Percentiles rank a stretch among this genome's conserved stretches.
phyloP scores from a whole-genome alignment of 2,113 vertebrate species.

The Etheostoma spectabile region DNA sequence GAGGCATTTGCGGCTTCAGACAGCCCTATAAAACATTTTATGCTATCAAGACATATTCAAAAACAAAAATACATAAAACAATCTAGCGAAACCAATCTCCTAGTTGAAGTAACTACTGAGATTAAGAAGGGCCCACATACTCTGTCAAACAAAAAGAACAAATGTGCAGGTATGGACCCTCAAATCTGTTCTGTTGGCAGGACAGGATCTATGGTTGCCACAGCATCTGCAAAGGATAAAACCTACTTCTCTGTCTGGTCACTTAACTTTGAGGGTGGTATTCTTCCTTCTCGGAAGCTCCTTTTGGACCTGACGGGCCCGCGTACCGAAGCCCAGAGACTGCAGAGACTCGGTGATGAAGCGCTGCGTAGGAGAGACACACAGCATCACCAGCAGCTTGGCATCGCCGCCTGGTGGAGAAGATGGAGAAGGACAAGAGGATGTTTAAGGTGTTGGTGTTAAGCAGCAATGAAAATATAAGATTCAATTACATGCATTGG shows the following conservation, averaged over 20 bases:
- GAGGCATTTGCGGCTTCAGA: neutral
- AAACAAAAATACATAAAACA: neutral
- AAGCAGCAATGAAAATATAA: neutral
- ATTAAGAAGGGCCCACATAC: neutral
- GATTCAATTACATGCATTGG: neutral
- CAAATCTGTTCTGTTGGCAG: neutral
- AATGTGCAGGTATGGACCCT: neutral
- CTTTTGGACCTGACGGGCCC: slow-evolving; percentile 85
- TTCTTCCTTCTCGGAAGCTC: slow-evolving; percentile 77
- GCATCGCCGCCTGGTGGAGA: slow-evolving; percentile 87
- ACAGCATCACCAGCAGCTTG: slow-evolving; percentile 88
- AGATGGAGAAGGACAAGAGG: neutral
- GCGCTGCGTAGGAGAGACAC: slow-evolving; percentile 86
- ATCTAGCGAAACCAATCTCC: neutral
- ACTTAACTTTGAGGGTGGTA: slow-evolving; percentile 69
- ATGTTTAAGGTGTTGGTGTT: neutral
- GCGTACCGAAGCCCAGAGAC: slow-evolving; percentile 85
- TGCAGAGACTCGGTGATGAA: slow-evolving; percentile 88
- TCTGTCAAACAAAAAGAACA: neutral
- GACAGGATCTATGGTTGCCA: neutral
- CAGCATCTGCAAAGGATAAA: neutral
- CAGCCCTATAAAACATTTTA: neutral
- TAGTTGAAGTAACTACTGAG: neutral
- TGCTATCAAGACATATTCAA: neutral
- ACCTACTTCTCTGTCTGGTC: neutral